Percentiles rank a stretch among this genome's conserved stretches.
phyloP scores from a whole-genome alignment of 2,888 invertebrate genomes.

The Eristalinus aeneus region DNA sequence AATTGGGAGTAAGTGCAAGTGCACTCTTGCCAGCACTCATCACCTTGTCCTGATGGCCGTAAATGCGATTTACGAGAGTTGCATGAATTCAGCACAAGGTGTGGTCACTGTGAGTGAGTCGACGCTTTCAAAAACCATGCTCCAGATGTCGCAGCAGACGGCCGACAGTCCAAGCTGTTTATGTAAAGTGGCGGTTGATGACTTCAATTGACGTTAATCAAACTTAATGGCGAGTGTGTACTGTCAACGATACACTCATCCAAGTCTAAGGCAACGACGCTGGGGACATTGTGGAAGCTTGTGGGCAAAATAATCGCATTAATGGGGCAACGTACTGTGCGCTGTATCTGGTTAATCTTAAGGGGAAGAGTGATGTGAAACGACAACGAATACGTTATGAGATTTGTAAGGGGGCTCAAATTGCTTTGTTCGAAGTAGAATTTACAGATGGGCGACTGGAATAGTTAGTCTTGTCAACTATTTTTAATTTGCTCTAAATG shows the following conservation, averaged over 20 bases:
- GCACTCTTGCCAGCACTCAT: neutral
- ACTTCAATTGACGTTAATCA: conserved; percentile 69
- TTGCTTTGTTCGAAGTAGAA: neutral
- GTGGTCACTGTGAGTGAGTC: conserved; percentile 26
- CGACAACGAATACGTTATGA: neutral
- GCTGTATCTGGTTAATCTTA: neutral
- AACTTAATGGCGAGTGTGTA: conserved; percentile 44
- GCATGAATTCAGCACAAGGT: conserved; percentile 26
- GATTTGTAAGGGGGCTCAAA: neutral
- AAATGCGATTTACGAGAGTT: conserved; percentile 40
- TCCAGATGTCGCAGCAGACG: neutral
- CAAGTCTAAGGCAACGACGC: neutral
- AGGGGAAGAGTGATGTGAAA: neutral
- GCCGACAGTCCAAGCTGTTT: neutral
- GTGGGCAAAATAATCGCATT: conserved; percentile 36
- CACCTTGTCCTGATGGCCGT: neutral
- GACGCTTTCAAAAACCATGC: neutral
- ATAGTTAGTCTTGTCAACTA: neutral
- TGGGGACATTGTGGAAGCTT: neutral
- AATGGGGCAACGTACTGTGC: neutral
- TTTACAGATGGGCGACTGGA: neutral
- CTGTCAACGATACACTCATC: conserved; percentile 18
- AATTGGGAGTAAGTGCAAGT: conserved; percentile 54
- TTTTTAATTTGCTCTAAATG: neutral
- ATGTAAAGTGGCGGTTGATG: conserved; percentile 62